Evolutionary conservation across 2,113 vertebrate species (phyloP), one percentile per base, ranked within the genome.

Genomic region (Brachyistius frenatus): DNA sequence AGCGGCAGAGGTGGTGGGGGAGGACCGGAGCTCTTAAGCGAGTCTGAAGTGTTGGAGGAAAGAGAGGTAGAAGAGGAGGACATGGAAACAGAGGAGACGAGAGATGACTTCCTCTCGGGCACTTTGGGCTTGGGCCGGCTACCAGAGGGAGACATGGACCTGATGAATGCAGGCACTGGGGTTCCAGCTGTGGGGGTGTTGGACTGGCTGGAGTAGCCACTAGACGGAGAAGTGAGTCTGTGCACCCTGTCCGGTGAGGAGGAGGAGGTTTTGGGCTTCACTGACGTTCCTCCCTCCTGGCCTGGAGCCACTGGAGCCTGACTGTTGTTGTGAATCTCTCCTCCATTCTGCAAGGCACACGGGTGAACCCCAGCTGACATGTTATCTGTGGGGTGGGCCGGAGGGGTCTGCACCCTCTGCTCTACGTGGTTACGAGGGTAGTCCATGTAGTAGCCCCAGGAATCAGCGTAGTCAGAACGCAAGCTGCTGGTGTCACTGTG

Each of bases 121-220:
- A 99, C 97, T 95, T 94, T 97, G 70, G 98, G 90, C 89, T 95
- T 98, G 35, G 95, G 93, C 58, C 96, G 96, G 44, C 93, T 92
- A 4, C 94, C 95, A 32, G 95, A 96, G 41, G 97, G 96, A 39
- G 97, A 96, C 77, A 86, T 23, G 31, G 96, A 94, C 83, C 96
- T 96, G 76, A 96, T 54, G 23, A 96, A 88, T 0, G 96, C 95
- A 66, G 98, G 97, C 88, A 98, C 97, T 0, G 98, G 98, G 44
- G 97, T 99, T 81, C 98, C 95, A 0, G 97, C 96, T 1, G 97
- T 99, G 64, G 98, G 98, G 0, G 98, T 99, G 80, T 99, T 98
- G 23, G 97, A 99, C 88, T 99, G 98, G 92, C 98, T 99, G 75
- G 98, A 98, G 91, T 99, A 99, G 35, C 98, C 98, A 36, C 98